Base-by-base conservation (phyloP, 2,797 vertebrate genomes). In the Odontamblyopus lacepedii region DNA sequence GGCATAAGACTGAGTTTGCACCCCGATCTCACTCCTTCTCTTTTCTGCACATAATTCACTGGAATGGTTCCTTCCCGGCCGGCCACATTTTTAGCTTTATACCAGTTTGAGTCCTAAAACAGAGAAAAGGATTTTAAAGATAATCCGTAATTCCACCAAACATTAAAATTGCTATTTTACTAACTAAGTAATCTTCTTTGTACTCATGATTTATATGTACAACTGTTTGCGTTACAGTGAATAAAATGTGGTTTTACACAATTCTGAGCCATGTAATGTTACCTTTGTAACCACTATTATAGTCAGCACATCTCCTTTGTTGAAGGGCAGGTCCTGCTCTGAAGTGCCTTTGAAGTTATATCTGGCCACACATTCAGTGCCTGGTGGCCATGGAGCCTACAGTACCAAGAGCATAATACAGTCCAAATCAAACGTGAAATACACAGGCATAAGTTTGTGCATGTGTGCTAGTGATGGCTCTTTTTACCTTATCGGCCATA, bases 1-100 rank as follows among this genome's bases (percentile, higher is more conserved):
- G 96, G 98, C 98, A 99, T 98, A 38, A 99, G 94, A 90, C 97
- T 99, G 76, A 99, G 96, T 71, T 99, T 98, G 73, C 95, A 95
- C 4, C 95, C 96, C 0, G 93, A 93, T 86, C 96, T 98, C 71
- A 99, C 96, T 2, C 97, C 96, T 88, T 98, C 96, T 74, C 97
- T 91, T 80, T 98, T 99, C 93, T 98, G 96, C 29, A 99, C 97
- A 1, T 98, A 99, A 92, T 98, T 99, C 51, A 96, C 96, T 0
- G 98, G 98, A 73, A 99, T 99, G 73, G 96, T 97, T 69, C 97
- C 98, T 81, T 98, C 96, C 6, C 85, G 94, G 69, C 98, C 98
- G 62, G 94, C 91, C 66, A 94, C 90, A 84, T 98, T 99, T 90
- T 96, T 97, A 9, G 98, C 98, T 92, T 96, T 97, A 95, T 99